Conservation (phyloP, 1,140 invertebrate species). For the Melanaphis sacchari region DNA sequence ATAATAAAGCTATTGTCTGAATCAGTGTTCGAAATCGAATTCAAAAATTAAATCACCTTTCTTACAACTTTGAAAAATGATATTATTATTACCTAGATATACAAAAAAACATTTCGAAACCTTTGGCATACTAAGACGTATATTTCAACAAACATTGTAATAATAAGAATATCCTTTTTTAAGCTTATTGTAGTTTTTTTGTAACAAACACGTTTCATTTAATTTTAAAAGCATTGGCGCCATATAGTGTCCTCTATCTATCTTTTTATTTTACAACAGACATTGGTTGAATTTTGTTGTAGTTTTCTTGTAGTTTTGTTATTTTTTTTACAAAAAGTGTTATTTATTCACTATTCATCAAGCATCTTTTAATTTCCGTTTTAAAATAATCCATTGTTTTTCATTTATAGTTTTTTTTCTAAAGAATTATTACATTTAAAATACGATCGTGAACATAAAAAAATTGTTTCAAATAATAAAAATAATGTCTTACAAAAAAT, state of each 20-base stretch:
- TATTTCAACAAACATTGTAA: background rate
- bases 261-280: background rate
- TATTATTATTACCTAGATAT: background rate
- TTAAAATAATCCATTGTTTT: conserved; percentile 19
- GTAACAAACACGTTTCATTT: background rate
- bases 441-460: background rate
- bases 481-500: background rate
- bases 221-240: conserved; percentile 7
- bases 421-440: background rate
- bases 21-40: background rate
- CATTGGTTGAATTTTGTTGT: background rate
- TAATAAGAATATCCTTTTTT: background rate
- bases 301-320: background rate
- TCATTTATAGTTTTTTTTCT: background rate
- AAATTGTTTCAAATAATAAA: background rate
- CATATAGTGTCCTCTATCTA: conserved; percentile 4
- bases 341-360: conserved; percentile 35
- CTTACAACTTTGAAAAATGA: background rate
- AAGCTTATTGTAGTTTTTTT: background rate
- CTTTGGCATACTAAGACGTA: background rate
- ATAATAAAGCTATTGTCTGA: background rate
- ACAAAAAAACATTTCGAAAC: background rate
- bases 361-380: conserved; percentile 23
- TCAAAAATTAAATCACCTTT: background rate
- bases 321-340: background rate